phyloP scores from a whole-genome alignment of 2,888 invertebrate genomes.

The Arrhopalites spinosus region DNA sequence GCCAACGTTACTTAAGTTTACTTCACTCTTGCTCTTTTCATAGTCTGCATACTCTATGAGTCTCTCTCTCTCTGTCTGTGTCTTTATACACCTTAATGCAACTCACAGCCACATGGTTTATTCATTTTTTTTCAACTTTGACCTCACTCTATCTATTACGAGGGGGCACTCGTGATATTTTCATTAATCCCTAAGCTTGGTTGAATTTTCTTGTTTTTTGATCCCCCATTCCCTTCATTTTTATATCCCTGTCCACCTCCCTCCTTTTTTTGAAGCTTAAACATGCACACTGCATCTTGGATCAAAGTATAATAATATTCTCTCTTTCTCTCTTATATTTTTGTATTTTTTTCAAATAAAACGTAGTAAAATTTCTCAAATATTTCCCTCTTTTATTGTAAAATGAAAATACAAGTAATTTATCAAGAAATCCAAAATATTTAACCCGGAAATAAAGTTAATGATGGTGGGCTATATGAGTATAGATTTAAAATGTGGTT shows the following conservation, averaged over 20 bases:
- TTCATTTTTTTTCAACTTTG: slow-evolving; percentile 35
- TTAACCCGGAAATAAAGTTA: no score
- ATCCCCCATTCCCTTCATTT: not conserved
- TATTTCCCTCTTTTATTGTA: no score
- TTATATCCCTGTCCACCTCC: not conserved
- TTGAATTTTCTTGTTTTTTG: not conserved
- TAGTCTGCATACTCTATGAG: slow-evolving; percentile 33
- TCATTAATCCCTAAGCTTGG: slow-evolving; percentile 26
- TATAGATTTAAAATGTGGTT: no score
- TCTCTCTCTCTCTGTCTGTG: not conserved
- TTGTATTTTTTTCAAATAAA: no score
- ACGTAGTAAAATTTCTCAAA: no score
- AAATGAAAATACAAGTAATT: no score
- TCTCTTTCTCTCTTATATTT: not conserved
- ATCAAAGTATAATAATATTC: not conserved
- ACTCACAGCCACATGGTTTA: slow-evolving; percentile 32
- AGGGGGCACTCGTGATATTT: slow-evolving; percentile 27
- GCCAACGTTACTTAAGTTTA: slow-evolving; percentile 21
- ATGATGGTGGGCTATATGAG: not conserved
- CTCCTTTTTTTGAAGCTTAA: no score
- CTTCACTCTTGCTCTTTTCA: slow-evolving; percentile 28
- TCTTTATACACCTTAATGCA: slow-evolving; percentile 33
- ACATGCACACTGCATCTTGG: not conserved
- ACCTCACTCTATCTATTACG: slow-evolving; percentile 28
- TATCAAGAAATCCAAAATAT: no score